These are phyloP conservation scores for Agrypnus murinus DNA, from an alignment of 2,888 invertebrate species.

Conservation along the genomic window DNA sequence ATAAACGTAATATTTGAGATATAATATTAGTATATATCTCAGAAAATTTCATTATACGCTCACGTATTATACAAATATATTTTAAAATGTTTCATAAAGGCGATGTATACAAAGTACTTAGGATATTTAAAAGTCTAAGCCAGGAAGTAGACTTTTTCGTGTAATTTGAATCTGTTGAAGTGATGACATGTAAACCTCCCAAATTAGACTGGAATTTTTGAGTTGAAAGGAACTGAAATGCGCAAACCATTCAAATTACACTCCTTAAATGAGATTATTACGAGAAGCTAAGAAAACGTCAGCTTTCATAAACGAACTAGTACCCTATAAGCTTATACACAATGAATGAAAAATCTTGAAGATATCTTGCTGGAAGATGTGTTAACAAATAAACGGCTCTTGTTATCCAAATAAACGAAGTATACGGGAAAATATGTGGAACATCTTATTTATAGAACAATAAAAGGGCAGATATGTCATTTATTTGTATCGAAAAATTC, in stretches of 20 bases:
- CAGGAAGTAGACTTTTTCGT: background rate
- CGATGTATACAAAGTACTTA: background rate
- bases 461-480: background rate
- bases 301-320: slow-evolving; percentile 1
- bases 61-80: background rate
- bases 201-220: slow-evolving; percentile 15
- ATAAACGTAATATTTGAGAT: no score
- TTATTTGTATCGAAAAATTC: no score
- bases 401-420: background rate
- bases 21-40: background rate
- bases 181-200: slow-evolving; percentile 11
- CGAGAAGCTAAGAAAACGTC: background rate
- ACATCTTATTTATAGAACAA: slow-evolving; percentile 5
- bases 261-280: slow-evolving; percentile 5
- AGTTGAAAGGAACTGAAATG: slow-evolving; percentile 2
- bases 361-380: background rate
- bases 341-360: background rate
- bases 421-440: background rate
- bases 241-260: slow-evolving; percentile 12
- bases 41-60: background rate
- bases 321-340: background rate
- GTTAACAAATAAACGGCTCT: background rate
- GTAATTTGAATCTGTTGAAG: slow-evolving; percentile 1
- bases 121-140: slow-evolving; percentile 9
- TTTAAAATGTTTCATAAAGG: background rate